Evolutionary conservation across 2,797 vertebrate species (phyloP), one percentile per base, ranked within the genome.

Genomic region (Gambelia wislizenii): DNA sequence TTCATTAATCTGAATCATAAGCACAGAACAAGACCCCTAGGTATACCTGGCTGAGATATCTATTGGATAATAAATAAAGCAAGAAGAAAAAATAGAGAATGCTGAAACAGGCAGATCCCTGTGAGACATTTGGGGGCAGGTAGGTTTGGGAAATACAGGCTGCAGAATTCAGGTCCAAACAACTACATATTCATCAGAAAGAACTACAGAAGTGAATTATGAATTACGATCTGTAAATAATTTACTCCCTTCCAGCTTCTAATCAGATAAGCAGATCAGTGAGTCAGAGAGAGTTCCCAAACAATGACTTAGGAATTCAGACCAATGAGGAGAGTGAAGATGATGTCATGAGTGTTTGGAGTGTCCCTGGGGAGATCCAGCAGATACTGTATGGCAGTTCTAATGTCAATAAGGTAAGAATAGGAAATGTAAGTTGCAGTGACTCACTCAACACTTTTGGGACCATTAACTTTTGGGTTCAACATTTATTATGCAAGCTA

Each of bases 331-430:
- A 94, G 10, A 86, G 93, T 79, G 96, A 97, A 69, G 91, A 93
- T 89, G 95, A 96, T 0, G n/a, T 94, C 27, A 72, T 93, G 91
- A 98, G 97, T 78, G 96, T 94, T n/a, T 98, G 97, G 97, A 96
- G 94, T 12, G 75, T 97, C 1, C 97, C 97, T 61, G 93, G 95
- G 22, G 96, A 96, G n/a, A 92, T 97, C 49, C 93, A 89, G 7
- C 92, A 89, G 64, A 94, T 97, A 86, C 96, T 97, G 79, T 91
- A 87, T 1, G 90, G 93, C 72, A 84, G 83, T 36, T 87, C 88
- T 2, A 56, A 83, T 44, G 91, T 95, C 20, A 92, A 27, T 1
- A 86, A 96, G 89, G 97, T 97, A 75, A 84, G 88, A 33, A 74
- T 6, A 27, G 67, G 79, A 0, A 16, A 80, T 39, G 30, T 42